Evolutionary conservation across 2,797 vertebrate species (phyloP), one percentile per base, ranked within the genome.

Genomic region (Dipus sagitta): DNA sequence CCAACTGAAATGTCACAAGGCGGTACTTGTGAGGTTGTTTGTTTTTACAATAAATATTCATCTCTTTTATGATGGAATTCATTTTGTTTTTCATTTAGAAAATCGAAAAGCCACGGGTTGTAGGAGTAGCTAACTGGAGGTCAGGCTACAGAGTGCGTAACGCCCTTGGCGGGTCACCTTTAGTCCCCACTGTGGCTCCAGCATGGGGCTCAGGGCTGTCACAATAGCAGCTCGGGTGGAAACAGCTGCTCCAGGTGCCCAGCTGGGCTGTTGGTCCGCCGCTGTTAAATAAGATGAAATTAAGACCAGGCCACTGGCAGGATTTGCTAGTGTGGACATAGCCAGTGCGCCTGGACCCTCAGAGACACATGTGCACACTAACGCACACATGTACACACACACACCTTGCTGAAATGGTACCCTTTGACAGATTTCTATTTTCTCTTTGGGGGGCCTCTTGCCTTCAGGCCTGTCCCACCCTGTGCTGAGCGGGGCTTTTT

Each of bases 11-110:
- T 6, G 14, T 26, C 38, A 12, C 70, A 60, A 70, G 62, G 23
- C 9, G n/a, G 21, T 38, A 0, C 38, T 65, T 2, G 0, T 0
- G 1, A 64, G 76, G n/a, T 60, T 47, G 30, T 28, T 90, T 71
- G 34, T 28, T 71, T 80, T 38, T 28, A 62, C 30, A 58, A 20
- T 23, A 10, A 47, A 65, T 42, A 71, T 28, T 58, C 38, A 81
- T 64, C 24, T 90, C 74, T 84, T 78, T 68, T 38, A 42, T 32
- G 28, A 87, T 42, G 47, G 91, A 89, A 54, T 74, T 60, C 13
- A 52, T 77, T 58, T 28, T 70, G 3, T 38, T 38, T 38, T 38
- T 82, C 52, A 76, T 34, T 65, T n/a, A 58, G 71, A 76, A 75
- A 65, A 76, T 12, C 23, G 8, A 34, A 82, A 58, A 9, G 3